Percentiles rank a stretch among this genome's conserved stretches.
Conservation (phyloP, 2,113 vertebrate genomes). For the Elanoides forficatus region DNA sequence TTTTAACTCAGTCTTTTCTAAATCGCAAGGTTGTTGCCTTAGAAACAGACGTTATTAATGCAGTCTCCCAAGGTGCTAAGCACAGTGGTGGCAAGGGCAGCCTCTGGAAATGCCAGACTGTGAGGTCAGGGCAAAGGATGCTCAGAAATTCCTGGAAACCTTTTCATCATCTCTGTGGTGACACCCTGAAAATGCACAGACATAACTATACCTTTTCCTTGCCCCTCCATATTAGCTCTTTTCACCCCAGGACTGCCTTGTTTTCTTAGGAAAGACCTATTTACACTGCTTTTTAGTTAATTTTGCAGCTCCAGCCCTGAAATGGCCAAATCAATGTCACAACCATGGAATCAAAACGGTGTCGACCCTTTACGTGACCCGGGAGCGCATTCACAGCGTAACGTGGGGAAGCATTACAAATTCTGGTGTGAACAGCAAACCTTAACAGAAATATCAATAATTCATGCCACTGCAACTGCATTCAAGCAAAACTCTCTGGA, state of each 20-base stretch:
- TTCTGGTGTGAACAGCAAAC: neutral
- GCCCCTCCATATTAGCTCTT: neutral
- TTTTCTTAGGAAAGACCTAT: neutral
- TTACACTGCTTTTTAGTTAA: neutral
- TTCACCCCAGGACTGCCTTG: neutral
- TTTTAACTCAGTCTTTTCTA: neutral
- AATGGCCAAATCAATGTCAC: neutral
- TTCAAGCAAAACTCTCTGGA: constrained; percentile 4
- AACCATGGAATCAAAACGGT: neutral
- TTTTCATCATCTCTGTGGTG: neutral
- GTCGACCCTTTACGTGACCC: neutral
- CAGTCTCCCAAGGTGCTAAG: neutral
- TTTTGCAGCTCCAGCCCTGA: neutral
- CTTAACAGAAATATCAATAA: constrained; percentile 48
- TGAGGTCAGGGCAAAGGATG: neutral
- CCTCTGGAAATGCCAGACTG: neutral
- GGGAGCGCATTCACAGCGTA: accelerated
- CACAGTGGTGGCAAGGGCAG: neutral
- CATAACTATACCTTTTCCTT: neutral
- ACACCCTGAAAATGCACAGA: neutral
- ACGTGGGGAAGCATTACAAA: neutral
- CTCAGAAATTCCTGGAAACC: neutral
- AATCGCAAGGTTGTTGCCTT: constrained; percentile 43
- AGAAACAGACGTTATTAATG: neutral
- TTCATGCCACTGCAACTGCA: constrained; percentile 34